Conservation (phyloP, 2,888 invertebrate genomes). For the Alloscopus bannaensis region DNA sequence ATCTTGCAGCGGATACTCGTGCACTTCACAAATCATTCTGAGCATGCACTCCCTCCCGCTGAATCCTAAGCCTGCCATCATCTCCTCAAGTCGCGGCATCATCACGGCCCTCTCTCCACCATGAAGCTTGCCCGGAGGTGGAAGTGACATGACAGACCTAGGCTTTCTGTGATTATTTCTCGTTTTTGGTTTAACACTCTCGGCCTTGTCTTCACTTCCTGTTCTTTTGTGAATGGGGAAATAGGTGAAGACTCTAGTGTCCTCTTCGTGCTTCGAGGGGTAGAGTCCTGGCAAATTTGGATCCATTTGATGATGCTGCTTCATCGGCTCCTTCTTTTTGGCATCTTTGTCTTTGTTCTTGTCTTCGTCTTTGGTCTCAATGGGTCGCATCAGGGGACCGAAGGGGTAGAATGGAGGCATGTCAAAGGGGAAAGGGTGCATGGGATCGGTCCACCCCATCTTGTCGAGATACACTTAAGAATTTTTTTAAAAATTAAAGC, state of each 20-base stretch:
- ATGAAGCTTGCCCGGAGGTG: constrained; percentile 69
- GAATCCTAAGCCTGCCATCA: constrained; percentile 65
- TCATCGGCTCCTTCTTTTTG: neutral
- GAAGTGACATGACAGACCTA: constrained; percentile 65
- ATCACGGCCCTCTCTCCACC: constrained; percentile 71
- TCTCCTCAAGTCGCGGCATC: constrained; percentile 67
- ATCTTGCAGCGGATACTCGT: constrained; percentile 67
- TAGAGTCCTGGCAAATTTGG: neutral
- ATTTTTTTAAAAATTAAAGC: neutral
- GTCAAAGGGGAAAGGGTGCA: constrained; percentile 67
- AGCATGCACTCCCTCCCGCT: constrained; percentile 68
- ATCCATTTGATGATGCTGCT: neutral
- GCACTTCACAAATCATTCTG: constrained; percentile 71
- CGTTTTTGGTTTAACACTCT: neutral
- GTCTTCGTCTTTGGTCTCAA: constrained; percentile 33
- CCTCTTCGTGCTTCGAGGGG: neutral
- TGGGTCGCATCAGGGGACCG: constrained; percentile 54
- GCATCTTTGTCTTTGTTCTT: constrained; percentile 19
- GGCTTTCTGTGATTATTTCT: constrained; percentile 30
- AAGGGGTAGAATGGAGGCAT: constrained; percentile 70
- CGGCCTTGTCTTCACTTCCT: neutral
- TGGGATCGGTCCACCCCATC: constrained; percentile 67
- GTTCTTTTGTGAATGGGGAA: constrained; percentile 30
- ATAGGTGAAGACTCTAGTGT: constrained; percentile 10
- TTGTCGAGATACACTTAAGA: constrained; percentile 69